These are phyloP conservation scores for Brachyhypopomus gauderio DNA, from an alignment of 2,113 vertebrate genomes.

Conservation along the genomic window DNA sequence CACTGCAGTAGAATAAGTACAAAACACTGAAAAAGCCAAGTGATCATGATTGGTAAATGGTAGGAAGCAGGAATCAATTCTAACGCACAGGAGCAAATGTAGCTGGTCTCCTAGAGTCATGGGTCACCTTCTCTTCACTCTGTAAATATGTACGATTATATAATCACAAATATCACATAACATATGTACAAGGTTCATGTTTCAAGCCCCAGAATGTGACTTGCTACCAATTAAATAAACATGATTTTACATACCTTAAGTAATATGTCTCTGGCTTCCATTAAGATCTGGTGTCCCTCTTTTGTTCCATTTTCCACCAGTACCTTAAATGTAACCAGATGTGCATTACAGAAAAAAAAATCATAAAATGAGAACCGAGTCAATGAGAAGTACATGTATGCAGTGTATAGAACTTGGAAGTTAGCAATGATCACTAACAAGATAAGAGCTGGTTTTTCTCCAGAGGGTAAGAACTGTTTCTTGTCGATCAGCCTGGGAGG, in stretches of 20 bases:
- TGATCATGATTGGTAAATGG: not conserved
- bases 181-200: no score
- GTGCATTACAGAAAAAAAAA: no score
- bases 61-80: not conserved
- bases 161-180: not conserved
- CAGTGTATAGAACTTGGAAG: not conserved
- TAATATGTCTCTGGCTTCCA: slow-evolving; percentile 83
- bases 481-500: slow-evolving; percentile 63
- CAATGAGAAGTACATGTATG: no score
- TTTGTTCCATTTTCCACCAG: slow-evolving; percentile 88
- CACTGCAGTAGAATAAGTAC: not conserved
- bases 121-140: slow-evolving; percentile 71
- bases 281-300: slow-evolving; percentile 84
- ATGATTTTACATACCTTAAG: slow-evolving; percentile 66
- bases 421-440: slow-evolving; percentile 71
- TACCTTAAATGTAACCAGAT: slow-evolving; percentile 67
- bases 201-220: no score
- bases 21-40: not conserved
- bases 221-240: no score
- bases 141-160: slow-evolving; percentile 49
- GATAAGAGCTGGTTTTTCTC: slow-evolving; percentile 83
- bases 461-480: slow-evolving; percentile 77
- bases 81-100: slow-evolving; percentile 83
- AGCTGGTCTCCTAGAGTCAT: slow-evolving; percentile 71
- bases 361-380: no score